These are phyloP conservation scores for Ceratosolen solmsi DNA, from an alignment of 1,140 invertebrate species.

Conservation along the genomic window DNA sequence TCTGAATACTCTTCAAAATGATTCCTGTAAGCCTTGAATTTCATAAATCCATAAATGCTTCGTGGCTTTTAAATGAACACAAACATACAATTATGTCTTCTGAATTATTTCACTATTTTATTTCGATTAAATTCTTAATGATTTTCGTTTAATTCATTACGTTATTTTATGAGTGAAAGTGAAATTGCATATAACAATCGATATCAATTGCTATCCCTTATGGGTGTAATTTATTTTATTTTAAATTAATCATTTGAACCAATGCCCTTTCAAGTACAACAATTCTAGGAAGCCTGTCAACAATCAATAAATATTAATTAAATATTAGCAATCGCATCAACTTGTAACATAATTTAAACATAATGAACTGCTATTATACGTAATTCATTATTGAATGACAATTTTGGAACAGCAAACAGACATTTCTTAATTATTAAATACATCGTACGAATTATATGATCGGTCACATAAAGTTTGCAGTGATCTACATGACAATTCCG, in stretches of 20 bases:
- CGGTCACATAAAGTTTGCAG: background rate
- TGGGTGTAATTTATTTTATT: constrained; percentile 38
- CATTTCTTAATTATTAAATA: background rate
- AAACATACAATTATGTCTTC: too few species aligned
- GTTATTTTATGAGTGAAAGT: too few species aligned
- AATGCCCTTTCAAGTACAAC: constrained; percentile 25
- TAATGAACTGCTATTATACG: constrained; percentile 17
- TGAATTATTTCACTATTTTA: too few species aligned
- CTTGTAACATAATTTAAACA: constrained; percentile 17
- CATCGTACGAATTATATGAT: background rate
- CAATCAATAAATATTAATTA: constrained; percentile 45
- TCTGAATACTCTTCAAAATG: too few species aligned
- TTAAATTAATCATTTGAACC: constrained; percentile 8
- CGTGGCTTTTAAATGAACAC: too few species aligned
- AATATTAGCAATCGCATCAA: constrained; percentile 19
- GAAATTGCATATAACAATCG: constrained; percentile 14
- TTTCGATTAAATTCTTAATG: too few species aligned
- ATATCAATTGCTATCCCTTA: background rate
- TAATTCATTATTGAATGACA: constrained; percentile 1
- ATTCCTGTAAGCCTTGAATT: too few species aligned
- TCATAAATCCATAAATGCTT: too few species aligned
- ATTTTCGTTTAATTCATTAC: too few species aligned
- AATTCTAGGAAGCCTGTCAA: constrained; percentile 18
- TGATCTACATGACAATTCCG: background rate
- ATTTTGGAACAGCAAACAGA: constrained; percentile 19